Evolutionary conservation across 2,888 invertebrate genomes (phyloP).

Genomic region (Trisateles emortualis): DNA sequence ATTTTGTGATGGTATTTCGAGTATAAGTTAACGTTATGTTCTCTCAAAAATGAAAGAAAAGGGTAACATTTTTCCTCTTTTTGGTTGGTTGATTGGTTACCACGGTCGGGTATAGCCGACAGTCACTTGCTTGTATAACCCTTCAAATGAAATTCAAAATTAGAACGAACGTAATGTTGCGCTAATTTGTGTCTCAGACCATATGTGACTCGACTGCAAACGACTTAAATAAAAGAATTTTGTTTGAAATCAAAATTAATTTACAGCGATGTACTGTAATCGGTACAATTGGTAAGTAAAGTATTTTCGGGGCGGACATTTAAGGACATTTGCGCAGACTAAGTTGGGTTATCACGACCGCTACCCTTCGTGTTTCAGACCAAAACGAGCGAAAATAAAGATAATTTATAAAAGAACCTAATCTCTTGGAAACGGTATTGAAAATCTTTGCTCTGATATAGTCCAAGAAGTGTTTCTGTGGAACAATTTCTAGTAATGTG

Average conservation of each 20-base stretch:
- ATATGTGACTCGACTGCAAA: not conserved
- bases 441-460: not conserved
- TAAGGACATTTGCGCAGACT: slow-evolving; percentile 3
- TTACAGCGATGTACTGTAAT: not conserved
- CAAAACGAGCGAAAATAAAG: slow-evolving; percentile 8
- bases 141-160: too few species aligned
- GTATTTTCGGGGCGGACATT: not conserved
- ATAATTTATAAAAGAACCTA: slow-evolving; percentile 8
- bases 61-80: too few species aligned
- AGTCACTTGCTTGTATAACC: too few species aligned
- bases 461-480: not conserved
- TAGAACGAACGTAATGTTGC: too few species aligned
- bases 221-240: not conserved
- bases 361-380: not conserved
- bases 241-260: not conserved
- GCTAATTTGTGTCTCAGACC: too few species aligned
- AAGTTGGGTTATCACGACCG: not conserved
- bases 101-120: too few species aligned
- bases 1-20: too few species aligned
- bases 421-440: slow-evolving; percentile 4
- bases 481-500: not conserved
- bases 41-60: too few species aligned
- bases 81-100: too few species aligned
- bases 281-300: not conserved
- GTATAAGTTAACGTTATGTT: too few species aligned